Evolutionary conservation across 1,140 invertebrate genomes (phyloP), one percentile per base, ranked within the genome.

Genomic region (Lepidurus packardi): DNA sequence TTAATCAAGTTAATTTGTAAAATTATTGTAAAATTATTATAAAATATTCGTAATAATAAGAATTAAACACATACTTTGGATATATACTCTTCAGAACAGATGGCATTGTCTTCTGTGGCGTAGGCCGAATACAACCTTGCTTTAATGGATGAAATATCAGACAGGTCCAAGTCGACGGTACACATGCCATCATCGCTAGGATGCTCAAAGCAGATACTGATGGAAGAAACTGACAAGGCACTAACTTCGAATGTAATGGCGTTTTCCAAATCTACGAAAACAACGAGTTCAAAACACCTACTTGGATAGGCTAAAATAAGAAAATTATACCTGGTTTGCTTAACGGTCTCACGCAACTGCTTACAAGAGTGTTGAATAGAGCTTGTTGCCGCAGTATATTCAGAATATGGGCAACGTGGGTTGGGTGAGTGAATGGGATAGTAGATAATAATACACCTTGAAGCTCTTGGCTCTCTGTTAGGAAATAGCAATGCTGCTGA

Each of bases 401-500:
- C 9, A 98, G 88, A 78, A 98, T 93, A 82, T 92, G 90, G 16
- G 95, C 91, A n/a, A 98, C 94, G 83, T 97, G 93, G 8, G 92
- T 92, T 3, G 96, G 96, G 87, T 98, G 95, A 3, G 94, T 75
- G 84, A 98, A 98, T 0, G 95, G 94, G 79, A 98, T 91, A 77
- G 90, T 91, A 24, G 89, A 88, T 21, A 98, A 90, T 81, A 95
- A 84, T 43, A 93, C 90, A 4, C 93, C 95, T 75, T 92, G 90
- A 85, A 97, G 88, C 41, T 89, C 89, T 80, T 89, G 90, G 79
- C 90, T 90, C 83, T 95, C 92, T 5, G 93, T 96, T 86, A 98
- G 89, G 84, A 95, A 95, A 84, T 97, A 98, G 83, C 94, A 95
- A 84, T 98, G 96, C 45, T 91, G 91, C 83, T 98, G 95, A 83